phyloP scores from a whole-genome alignment of 2,113 vertebrate genomes.

The Sylvia atricapilla region DNA sequence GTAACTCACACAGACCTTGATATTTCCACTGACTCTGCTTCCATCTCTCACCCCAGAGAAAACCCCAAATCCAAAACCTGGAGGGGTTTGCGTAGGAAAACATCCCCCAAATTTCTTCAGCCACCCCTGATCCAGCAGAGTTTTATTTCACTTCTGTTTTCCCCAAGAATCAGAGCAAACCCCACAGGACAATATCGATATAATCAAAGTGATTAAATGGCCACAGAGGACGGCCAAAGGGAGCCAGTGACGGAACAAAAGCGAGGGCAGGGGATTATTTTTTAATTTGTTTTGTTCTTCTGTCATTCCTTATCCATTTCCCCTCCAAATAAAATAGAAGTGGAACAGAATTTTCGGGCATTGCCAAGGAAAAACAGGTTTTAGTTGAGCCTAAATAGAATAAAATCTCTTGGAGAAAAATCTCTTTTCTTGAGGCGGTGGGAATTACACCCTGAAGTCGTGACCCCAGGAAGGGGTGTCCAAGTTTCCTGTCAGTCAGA shows the following conservation, averaged over 20 bases:
- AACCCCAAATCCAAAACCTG: neutral
- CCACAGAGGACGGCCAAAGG: neutral
- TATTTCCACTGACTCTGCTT: neutral
- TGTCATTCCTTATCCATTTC: neutral
- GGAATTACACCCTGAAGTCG: neutral
- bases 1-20: too few relatives aligned
- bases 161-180: neutral
- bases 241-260: neutral
- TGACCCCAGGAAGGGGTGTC: neutral
- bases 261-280: neutral
- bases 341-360: neutral
- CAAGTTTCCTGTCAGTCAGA: neutral
- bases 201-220: neutral
- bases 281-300: neutral
- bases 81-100: neutral
- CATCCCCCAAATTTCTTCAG: neutral
- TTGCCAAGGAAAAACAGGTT: neutral
- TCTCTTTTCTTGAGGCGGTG: neutral
- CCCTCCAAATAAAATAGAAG: neutral
- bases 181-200: neutral
- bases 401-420: neutral
- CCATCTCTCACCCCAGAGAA: neutral
- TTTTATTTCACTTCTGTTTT: neutral
- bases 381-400: neutral
- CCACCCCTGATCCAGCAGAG: neutral